Conservation (phyloP, 2,113 vertebrate species). For the Corynorhinus townsendii region DNA sequence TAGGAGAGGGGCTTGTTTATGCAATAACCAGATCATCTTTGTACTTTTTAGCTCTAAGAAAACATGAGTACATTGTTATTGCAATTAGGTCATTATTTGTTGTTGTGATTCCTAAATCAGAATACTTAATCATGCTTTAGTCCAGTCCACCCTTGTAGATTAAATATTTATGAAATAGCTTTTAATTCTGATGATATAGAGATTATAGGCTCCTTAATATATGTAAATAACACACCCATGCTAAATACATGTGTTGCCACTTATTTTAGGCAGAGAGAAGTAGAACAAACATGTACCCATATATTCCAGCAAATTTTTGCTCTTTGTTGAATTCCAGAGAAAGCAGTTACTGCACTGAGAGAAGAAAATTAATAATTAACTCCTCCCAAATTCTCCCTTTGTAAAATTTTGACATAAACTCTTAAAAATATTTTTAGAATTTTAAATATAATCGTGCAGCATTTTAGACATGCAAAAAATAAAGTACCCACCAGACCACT, state of each 20-base stretch:
- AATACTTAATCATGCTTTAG: not conserved
- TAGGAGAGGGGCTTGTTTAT: not conserved
- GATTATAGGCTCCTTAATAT: not conserved
- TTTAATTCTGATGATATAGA: not conserved
- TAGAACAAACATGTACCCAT: not conserved
- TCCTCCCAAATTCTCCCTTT: not conserved
- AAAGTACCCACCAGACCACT: not conserved
- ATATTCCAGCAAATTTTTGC: not conserved
- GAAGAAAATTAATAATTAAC: not conserved
- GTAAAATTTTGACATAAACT: not conserved
- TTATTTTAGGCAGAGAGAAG: not conserved
- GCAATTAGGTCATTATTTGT: slow-evolving; percentile 33
- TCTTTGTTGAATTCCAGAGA: not conserved
- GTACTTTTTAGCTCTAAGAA: slow-evolving; percentile 15
- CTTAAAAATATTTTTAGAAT: not conserved
- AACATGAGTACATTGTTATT: not conserved
- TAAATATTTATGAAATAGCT: not conserved
- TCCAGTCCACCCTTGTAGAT: not conserved
- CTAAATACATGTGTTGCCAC: not conserved
- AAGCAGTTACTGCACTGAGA: not conserved
- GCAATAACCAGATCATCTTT: not conserved
- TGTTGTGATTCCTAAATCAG: not conserved
- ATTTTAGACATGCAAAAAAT: not conserved
- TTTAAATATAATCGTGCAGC: not conserved
- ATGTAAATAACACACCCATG: not conserved